These are phyloP conservation scores for Oriolus oriolus DNA, from an alignment of 2,113 vertebrate genomes.

Conservation along the genomic window DNA sequence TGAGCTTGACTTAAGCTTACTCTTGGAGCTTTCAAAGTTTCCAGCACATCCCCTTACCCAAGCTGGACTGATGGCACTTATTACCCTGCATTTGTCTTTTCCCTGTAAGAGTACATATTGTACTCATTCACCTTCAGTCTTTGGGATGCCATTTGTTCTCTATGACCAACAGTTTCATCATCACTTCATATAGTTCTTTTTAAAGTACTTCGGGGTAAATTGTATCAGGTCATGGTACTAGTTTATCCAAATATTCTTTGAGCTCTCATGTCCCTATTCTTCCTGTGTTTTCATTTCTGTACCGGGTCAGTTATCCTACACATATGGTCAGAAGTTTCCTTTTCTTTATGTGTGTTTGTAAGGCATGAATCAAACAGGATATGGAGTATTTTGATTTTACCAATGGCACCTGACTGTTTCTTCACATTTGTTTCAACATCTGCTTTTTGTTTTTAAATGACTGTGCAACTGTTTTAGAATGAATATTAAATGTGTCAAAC, in stretches of 20 bases:
- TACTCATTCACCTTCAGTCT: not conserved
- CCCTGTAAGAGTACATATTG: not conserved
- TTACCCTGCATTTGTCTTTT: not conserved
- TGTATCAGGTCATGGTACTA: not conserved
- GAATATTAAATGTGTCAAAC: not conserved
- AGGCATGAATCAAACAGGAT: not conserved
- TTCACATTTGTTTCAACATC: not conserved
- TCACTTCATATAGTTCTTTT: not conserved
- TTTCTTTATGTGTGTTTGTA: not conserved
- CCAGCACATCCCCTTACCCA: not conserved
- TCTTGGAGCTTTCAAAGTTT: not conserved
- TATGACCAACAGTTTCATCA: not conserved
- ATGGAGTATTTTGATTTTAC: not conserved
- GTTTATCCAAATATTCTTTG: not conserved
- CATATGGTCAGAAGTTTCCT: not conserved
- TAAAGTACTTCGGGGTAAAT: not conserved
- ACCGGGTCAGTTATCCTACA: not conserved
- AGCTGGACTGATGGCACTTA: not conserved
- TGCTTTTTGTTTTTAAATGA: not conserved
- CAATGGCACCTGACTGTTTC: not conserved
- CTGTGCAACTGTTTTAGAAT: not conserved
- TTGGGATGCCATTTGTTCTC: not conserved
- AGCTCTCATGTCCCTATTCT: not conserved
- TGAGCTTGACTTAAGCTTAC: not conserved
- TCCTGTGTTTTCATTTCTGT: not conserved